Evolutionary conservation across 2,888 invertebrate species (phyloP), one percentile per base, ranked within the genome.

Genomic region (Notodonta dromedarius): DNA sequence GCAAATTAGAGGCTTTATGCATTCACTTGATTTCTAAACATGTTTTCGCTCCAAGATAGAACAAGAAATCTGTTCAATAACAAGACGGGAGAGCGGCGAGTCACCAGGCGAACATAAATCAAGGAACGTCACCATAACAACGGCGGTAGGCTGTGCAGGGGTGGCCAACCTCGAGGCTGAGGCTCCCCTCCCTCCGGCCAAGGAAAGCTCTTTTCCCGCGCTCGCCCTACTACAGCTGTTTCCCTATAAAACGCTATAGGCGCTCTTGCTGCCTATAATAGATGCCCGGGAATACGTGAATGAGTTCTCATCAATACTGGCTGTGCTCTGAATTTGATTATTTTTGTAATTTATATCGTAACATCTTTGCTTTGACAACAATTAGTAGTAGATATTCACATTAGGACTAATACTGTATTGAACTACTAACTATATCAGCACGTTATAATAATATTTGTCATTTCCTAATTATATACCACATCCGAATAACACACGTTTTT

Each of bases 71-170:
- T 73, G 68, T 70, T 53, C 50, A 63, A 68, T 67, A 72, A 66
- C 48, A 67, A 65, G 66, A 56, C 63, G 59, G 56, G 44, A 59
- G 64, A 69, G 59, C 66, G 62, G 52, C 71, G 66, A 84, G 84
- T 85, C 83, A 88, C 87, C 76, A 85, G 83, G 85, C 80, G 70
- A 74, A 76, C 84, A 91, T 88, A 87, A 90, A 88, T 87, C 87
- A 87, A 78, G 78, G 73, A 76, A 80, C 76, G 90, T 90, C 83
- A 81, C 83, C 85, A 86, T 85, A 85, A 86, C 86, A 86, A 87
- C 86, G 79, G 76, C 67, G 79, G 78, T 74, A 76, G 77, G 78
- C 72, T 67, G 76, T 66, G 57, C 75, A 69, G 80, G 88, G 87
- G 83, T 78, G 77, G 82, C 75, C 76, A 83, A 79, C 79, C 79